Evolutionary conservation across 2,888 invertebrate genomes (phyloP).

Genomic region (Slavum lentiscoides): DNA sequence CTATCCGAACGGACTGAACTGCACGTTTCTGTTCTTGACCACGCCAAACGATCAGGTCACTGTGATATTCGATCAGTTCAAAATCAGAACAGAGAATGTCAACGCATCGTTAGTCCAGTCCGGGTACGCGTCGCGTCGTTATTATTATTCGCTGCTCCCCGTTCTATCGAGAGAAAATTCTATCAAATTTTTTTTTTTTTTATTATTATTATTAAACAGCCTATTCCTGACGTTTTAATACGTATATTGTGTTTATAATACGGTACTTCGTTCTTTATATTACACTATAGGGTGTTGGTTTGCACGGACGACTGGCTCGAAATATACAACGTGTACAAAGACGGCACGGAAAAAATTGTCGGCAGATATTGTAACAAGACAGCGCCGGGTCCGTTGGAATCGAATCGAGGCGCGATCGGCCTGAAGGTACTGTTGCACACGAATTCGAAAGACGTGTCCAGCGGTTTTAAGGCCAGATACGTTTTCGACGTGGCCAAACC

Average conservation of each 20-base stretch:
- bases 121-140: conserved; percentile 63
- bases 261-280: not conserved
- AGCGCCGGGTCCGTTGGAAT: conserved; percentile 93
- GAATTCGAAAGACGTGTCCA: conserved; percentile 82
- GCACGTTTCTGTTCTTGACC: conserved; percentile 87
- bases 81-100: conserved; percentile 79
- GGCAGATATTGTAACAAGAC: conserved; percentile 90
- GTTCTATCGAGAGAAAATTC: no score
- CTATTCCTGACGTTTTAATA: not conserved
- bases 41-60: conserved; percentile 87
- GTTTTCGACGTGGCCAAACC: conserved; percentile 87
- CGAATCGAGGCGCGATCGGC: conserved; percentile 83
- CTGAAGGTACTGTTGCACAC: conserved; percentile 88
- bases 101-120: conserved; percentile 77
- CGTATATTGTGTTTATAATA: no score
- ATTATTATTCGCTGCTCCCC: no score
- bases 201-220: no score
- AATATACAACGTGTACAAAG: conserved; percentile 85
- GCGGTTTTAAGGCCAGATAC: conserved; percentile 95
- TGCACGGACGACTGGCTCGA: conserved; percentile 94
- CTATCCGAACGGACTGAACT: conserved; percentile 93
- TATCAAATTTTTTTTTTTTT: no score
- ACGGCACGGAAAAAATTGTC: conserved; percentile 79
- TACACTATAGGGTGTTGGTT: conserved; percentile 66
- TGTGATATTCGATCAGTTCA: conserved; percentile 88